Evolutionary conservation across 2,113 vertebrate genomes (phyloP).

Genomic region (Ondatra zibethicus): DNA sequence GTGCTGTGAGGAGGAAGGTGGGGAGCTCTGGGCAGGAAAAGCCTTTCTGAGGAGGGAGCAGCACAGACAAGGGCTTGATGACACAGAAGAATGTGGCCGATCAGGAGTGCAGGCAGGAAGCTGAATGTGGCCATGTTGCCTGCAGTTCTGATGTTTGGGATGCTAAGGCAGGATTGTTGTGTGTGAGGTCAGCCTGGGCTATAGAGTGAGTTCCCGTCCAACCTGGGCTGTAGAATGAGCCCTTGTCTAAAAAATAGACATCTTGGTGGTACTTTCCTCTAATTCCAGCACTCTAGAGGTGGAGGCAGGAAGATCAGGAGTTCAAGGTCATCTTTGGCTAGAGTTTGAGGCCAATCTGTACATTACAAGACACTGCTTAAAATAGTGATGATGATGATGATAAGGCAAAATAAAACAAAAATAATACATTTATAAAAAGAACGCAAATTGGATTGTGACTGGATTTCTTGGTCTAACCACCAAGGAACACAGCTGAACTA

Average conservation of each 20-base stretch:
- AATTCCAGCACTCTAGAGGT: neutral
- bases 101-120: neutral
- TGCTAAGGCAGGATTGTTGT: neutral
- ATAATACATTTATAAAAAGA: neutral
- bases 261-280: neutral
- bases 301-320: neutral
- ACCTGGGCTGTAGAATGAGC: neutral
- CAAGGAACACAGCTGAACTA: neutral
- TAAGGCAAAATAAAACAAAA: neutral
- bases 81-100: neutral
- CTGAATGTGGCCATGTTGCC: neutral
- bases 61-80: neutral
- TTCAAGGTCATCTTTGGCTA: neutral
- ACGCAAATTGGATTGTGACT: neutral
- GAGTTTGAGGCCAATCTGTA: neutral
- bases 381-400: neutral
- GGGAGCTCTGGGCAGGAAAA: neutral
- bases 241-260: neutral
- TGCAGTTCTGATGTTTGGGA: neutral
- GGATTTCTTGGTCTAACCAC: neutral
- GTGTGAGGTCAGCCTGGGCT: neutral
- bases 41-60: neutral
- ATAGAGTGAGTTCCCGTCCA: neutral
- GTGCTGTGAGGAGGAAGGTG: neutral
- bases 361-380: neutral